These are phyloP conservation scores for Chalcosyrphus nemorum DNA, from an alignment of 2,888 invertebrate genomes.

Conservation along the genomic window DNA sequence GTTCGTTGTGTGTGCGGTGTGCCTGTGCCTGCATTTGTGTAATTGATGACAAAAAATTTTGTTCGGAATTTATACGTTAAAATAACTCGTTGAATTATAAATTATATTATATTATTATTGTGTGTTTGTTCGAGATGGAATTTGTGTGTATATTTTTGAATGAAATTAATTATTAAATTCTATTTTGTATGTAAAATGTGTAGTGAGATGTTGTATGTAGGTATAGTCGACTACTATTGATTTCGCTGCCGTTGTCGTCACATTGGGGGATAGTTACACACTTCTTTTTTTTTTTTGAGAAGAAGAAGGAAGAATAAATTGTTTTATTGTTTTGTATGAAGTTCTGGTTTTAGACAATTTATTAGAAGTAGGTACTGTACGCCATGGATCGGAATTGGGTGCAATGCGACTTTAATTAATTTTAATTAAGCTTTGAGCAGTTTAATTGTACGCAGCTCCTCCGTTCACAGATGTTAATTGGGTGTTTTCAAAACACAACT, in stretches of 20 bases:
- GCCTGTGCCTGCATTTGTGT: constrained; percentile 50
- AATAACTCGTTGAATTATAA: constrained; percentile 6
- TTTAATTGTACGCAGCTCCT: neutral
- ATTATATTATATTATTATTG: neutral
- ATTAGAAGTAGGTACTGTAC: neutral
- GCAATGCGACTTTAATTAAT: constrained; percentile 46
- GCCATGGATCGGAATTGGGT: constrained; percentile 8
- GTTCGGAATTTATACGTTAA: constrained; percentile 33
- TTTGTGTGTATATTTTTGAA: neutral
- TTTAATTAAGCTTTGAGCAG: constrained; percentile 29
- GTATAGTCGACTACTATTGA: constrained; percentile 49
- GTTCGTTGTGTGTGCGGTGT: constrained; percentile 31
- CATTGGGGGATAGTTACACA: constrained; percentile 21
- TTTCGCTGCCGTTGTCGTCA: constrained; percentile 66
- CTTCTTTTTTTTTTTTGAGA: neutral
- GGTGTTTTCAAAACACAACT: constrained; percentile 44
- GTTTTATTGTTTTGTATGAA: constrained; percentile 2
- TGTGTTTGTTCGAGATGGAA: neutral
- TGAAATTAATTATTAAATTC: neutral
- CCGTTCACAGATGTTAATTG: constrained; percentile 22
- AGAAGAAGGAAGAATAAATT: neutral
- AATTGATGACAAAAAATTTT: constrained; percentile 59
- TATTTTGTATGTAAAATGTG: neutral
- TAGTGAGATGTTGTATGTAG: neutral
- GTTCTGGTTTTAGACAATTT: neutral